phyloP scores from a whole-genome alignment of 2,888 invertebrate species.

The Chydorus sphaericus region DNA sequence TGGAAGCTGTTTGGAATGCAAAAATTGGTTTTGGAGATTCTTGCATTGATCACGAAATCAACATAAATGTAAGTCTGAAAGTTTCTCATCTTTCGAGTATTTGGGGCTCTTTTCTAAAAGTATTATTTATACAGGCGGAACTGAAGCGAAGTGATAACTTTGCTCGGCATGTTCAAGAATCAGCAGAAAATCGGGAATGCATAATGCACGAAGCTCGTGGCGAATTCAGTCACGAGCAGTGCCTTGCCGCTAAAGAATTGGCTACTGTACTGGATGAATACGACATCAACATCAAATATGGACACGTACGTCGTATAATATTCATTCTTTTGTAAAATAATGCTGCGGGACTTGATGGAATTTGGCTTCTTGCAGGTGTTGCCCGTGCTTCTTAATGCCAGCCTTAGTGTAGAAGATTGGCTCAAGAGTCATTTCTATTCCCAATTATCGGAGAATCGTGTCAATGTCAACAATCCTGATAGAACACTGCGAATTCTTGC shows the following conservation, averaged over 20 bases:
- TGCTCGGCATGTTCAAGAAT: neutral
- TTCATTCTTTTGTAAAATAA: neutral
- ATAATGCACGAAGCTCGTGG: constrained; percentile 3
- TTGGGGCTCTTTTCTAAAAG: neutral
- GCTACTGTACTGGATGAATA: constrained; percentile 10
- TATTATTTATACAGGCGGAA: neutral
- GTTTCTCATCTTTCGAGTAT: neutral
- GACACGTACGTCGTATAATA: neutral
- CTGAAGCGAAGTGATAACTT: constrained; percentile 2
- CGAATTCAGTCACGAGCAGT: constrained; percentile 6
- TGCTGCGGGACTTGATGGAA: neutral
- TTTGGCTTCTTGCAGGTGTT: neutral
- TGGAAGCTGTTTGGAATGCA: constrained; percentile 2
- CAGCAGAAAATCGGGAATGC: constrained; percentile 2
- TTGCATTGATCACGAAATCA: neutral
- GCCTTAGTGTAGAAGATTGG: neutral
- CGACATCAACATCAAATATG: constrained; percentile 10
- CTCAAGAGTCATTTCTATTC: neutral
- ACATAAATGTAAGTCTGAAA: neutral
- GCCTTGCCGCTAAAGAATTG: neutral
- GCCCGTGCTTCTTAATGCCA: neutral
- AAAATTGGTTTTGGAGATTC: constrained; percentile 3
- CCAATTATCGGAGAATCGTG: constrained; percentile 11
- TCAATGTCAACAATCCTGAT: constrained; percentile 14
- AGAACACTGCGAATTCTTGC: constrained; percentile 13